phyloP scores from a whole-genome alignment of 2,113 vertebrate genomes.

The Silurus asotus region DNA sequence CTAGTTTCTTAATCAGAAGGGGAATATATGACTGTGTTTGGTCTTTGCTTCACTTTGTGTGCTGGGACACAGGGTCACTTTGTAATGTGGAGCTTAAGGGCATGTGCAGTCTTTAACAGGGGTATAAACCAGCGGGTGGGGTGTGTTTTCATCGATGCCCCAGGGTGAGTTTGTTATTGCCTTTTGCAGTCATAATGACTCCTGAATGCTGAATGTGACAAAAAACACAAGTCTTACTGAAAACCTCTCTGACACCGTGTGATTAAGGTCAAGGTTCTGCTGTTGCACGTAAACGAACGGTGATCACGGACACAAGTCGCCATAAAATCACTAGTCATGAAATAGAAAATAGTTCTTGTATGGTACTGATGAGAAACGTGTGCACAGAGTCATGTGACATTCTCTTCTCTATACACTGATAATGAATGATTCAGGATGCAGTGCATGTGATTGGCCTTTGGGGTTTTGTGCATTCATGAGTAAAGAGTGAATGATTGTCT shows the following conservation, averaged over 20 bases:
- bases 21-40: background rate
- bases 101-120: constrained; percentile 14
- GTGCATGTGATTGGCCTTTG: constrained; percentile 16
- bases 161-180: constrained; percentile 18
- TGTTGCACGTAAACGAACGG: background rate
- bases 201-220: background rate
- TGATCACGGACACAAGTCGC: background rate
- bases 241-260: background rate
- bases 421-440: background rate
- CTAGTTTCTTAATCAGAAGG: background rate
- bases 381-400: constrained; percentile 14
- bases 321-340: background rate
- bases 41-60: constrained; percentile 10
- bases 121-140: constrained; percentile 37
- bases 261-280: background rate
- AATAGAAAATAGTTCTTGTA: background rate
- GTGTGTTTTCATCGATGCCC: constrained; percentile 3
- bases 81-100: constrained; percentile 7
- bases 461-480: background rate
- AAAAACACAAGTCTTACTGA: background rate
- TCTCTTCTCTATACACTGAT: background rate
- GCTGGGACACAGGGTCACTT: constrained; percentile 3
- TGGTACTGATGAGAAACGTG: background rate
- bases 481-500: background rate
- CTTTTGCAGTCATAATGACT: constrained; percentile 17